Conservation (phyloP, 2,113 vertebrate species). For the Carlito syrichta region DNA sequence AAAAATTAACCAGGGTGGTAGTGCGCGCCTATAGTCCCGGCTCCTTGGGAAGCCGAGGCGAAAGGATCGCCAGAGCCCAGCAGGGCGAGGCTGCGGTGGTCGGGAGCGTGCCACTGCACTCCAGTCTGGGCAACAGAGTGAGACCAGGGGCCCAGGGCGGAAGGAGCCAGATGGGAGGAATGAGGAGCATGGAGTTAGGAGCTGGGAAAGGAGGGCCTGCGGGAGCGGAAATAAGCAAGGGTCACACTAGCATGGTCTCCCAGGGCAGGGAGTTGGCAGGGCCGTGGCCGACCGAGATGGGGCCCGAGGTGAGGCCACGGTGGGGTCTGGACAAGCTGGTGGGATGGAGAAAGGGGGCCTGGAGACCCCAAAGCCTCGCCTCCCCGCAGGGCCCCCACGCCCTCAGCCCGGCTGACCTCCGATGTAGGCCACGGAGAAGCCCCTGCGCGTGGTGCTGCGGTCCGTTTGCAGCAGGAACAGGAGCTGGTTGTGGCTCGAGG, state of each 20-base stretch:
- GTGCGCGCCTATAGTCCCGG: too few species aligned
- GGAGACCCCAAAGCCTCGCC: neutral
- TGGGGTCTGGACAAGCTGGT: neutral
- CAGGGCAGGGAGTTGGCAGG: neutral
- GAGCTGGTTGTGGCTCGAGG: conserved; percentile 88
- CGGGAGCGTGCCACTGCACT: too few species aligned
- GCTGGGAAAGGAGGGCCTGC: neutral
- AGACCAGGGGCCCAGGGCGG: neutral
- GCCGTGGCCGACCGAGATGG: neutral
- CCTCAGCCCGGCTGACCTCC: conserved; percentile 86
- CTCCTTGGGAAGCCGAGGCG: too few species aligned
- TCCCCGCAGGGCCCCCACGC: neutral
- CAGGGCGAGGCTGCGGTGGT: too few species aligned
- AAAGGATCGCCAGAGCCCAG: too few species aligned
- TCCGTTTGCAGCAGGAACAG: conserved; percentile 92
- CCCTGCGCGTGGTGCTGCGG: conserved; percentile 87
- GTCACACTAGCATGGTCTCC: rapidly evolving
- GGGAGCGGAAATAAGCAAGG: neutral
- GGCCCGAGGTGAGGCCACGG: rapidly evolving
- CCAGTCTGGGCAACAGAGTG: too few species aligned
- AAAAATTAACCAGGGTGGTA: too few species aligned
- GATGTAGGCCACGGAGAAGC: conserved; percentile 90
- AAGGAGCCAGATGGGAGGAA: neutral
- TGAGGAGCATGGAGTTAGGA: neutral
- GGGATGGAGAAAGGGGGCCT: neutral